phyloP scores from a whole-genome alignment of 2,113 vertebrate species.

The Merops nubicus region DNA sequence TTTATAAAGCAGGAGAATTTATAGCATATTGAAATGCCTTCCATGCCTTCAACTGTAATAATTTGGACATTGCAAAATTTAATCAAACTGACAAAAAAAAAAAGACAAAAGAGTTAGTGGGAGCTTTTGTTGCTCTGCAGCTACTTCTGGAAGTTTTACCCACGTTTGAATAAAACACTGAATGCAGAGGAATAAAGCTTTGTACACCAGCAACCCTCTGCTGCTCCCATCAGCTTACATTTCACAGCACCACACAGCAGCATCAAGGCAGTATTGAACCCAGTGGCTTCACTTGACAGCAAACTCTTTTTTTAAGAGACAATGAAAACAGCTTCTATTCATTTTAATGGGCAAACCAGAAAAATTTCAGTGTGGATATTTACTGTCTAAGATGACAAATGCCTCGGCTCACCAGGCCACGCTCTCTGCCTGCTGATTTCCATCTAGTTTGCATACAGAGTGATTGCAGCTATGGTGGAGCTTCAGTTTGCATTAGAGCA shows the following conservation, averaged over 20 bases:
- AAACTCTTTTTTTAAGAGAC: neutral
- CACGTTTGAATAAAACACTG: neutral
- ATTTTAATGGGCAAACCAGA: neutral
- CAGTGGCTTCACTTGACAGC: neutral
- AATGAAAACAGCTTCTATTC: neutral
- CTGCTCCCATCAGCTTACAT: neutral
- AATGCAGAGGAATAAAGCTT: neutral
- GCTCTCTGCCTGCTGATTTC: neutral
- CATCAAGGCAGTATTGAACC: neutral
- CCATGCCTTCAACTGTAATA: neutral
- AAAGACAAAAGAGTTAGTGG: neutral
- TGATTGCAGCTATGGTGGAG: neutral
- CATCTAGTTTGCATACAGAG: neutral
- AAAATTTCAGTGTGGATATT: neutral
- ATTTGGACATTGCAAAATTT: neutral
- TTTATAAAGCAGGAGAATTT: conserved; percentile 12
- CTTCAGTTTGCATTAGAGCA: neutral
- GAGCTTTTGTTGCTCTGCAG: neutral
- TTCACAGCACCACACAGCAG: neutral
- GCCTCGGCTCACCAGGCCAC: neutral
- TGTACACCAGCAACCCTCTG: neutral
- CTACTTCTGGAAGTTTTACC: neutral
- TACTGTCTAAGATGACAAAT: neutral
- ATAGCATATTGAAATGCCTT: neutral
- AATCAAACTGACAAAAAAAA: neutral